Base-by-base conservation (phyloP, 2,797 vertebrate genomes). In the Sebastes iracundus region DNA sequence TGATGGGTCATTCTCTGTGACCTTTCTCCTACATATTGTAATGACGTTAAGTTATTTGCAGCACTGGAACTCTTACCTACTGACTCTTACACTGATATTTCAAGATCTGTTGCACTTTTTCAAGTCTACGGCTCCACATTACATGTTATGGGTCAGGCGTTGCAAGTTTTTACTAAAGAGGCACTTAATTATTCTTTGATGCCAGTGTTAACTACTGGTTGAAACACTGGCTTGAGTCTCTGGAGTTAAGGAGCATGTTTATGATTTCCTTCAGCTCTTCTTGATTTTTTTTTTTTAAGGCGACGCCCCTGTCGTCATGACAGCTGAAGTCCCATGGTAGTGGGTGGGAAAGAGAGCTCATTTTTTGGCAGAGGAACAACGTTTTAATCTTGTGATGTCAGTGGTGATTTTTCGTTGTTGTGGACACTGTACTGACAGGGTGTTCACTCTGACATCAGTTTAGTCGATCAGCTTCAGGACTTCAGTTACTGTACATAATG, bases 21-120 rank as follows among this genome's bases (percentile, higher is more conserved):
- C 81, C 84, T 69, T 80, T 79, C 75, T 87, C 23, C 61, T 75
- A 27, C 28, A 1, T 76, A 72, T 80, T 58, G 27, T 91, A 90
- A 92, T 91, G 83, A 90, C 81, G 80, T 87, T 4, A 79, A 75
- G 84, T 87, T 90, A 89, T 93, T 93, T 90, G 75, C 56, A 67
- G 78, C 79, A 25, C 83, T 75, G 55, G 64, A 82, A 61, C 81
- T 61, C 28, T 38, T 53, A 71, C 73, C 77, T 78, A 55, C 16
- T 9, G 55, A 38, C 79, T 63, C 35, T 4, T 1, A 69, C 55
- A 32, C 18, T 67, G 55, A 33, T 32, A 25, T 67, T 80, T 83
- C 23, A 78, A 74, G 49, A 59, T 81, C 20, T 66, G 4, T 46
- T 72, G 14, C 23, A 60, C 16, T 75, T 60, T 59, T 46, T 4